Evolutionary conservation across 2,888 invertebrate species (phyloP).

Genomic region (Drosophila pegasa): DNA sequence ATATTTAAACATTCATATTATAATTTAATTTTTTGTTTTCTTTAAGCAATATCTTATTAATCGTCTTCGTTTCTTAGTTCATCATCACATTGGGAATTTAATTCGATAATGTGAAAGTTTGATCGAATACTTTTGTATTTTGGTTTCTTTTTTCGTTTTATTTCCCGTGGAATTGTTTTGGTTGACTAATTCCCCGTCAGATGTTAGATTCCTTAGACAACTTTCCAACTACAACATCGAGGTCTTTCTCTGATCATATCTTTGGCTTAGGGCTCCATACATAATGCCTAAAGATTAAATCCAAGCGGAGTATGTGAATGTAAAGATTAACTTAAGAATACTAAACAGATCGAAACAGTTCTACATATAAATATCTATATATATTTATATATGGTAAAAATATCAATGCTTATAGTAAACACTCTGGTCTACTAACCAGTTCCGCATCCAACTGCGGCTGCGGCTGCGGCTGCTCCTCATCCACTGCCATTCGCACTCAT

Average conservation of each 20-base stretch:
- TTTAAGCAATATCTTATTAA: slow-evolving; percentile 27
- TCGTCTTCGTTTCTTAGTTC: slow-evolving; percentile 26
- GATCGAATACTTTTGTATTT: slow-evolving; percentile 14
- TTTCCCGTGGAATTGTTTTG: slow-evolving; percentile 67
- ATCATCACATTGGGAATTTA: slow-evolving; percentile 71
- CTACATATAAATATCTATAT: background rate
- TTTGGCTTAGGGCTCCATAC: slow-evolving; percentile 25
- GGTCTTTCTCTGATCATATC: slow-evolving; percentile 39
- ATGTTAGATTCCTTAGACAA: slow-evolving; percentile 12
- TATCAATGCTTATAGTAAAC: slow-evolving; percentile 52
- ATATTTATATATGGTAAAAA: slow-evolving; percentile 15
- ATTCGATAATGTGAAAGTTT: slow-evolving; percentile 42
- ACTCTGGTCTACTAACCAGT: slow-evolving; percentile 48
- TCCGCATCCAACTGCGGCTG: slow-evolving; percentile 21
- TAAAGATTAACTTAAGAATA: slow-evolving; percentile 1
- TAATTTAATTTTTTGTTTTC: slow-evolving; percentile 2
- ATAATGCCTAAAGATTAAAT: slow-evolving; percentile 46
- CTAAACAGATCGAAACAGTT: background rate
- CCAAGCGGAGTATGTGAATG: slow-evolving; percentile 23
- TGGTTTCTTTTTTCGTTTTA: slow-evolving; percentile 49
- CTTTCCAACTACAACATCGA: slow-evolving; percentile 16
- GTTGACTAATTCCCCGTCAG: slow-evolving; percentile 34
- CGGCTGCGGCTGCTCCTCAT: slow-evolving; percentile 8
- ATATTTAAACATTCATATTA: slow-evolving; percentile 29
- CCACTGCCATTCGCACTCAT: slow-evolving; percentile 49